These are phyloP conservation scores for Gobio gobio DNA, from an alignment of 2,113 vertebrate genomes.

Conservation along the genomic window DNA sequence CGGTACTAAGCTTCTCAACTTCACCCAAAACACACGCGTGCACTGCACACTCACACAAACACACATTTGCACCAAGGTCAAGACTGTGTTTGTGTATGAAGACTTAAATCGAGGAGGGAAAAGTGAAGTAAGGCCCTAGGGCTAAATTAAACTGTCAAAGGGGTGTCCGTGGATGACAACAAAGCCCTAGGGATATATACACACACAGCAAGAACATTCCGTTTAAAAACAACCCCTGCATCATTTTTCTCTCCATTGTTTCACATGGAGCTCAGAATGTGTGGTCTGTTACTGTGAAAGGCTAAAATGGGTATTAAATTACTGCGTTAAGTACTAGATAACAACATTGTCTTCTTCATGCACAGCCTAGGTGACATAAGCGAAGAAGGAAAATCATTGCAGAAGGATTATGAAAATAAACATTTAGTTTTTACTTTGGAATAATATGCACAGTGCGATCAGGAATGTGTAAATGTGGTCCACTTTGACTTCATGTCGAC, in stretches of 20 bases:
- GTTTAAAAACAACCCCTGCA: background rate
- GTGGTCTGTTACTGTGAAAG: background rate
- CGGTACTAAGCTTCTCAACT: background rate
- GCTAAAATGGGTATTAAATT: background rate
- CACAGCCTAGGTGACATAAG: background rate
- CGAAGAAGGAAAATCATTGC: background rate
- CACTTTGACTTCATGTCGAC: background rate
- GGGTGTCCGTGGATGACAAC: background rate
- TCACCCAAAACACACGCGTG: slow-evolving; percentile 65
- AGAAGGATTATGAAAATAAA: background rate
- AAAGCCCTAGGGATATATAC: slow-evolving; percentile 10
- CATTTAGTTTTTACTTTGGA: background rate
- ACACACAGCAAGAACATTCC: slow-evolving; percentile 5
- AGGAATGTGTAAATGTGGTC: background rate
- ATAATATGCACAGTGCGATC: background rate
- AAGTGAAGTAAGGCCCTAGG: background rate
- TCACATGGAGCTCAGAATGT: background rate
- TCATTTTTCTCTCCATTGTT: background rate
- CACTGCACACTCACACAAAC: slow-evolving; percentile 25
- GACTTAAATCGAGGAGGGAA: slow-evolving; percentile 37
- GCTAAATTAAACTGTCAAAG: slow-evolving; percentile 22
- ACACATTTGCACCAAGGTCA: background rate
- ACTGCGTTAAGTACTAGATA: background rate
- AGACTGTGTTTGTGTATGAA: slow-evolving; percentile 15
- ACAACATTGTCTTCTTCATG: background rate